These are phyloP conservation scores for Pterostichus niger DNA, from an alignment of 2,888 invertebrate genomes.

Conservation along the genomic window DNA sequence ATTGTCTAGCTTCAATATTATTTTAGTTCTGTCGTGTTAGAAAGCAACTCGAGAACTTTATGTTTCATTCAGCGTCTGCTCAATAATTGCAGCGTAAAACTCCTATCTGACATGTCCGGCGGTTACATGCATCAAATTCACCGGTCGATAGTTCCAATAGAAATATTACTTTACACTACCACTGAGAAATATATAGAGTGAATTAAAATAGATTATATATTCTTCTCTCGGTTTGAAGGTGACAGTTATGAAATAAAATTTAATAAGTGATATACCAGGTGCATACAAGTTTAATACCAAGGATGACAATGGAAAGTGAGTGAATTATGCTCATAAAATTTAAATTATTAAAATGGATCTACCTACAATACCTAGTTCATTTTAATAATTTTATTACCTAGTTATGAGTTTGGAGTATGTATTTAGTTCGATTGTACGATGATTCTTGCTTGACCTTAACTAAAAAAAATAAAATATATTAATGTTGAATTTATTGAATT, in stretches of 20 bases:
- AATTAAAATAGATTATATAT: neutral
- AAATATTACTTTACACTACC: neutral
- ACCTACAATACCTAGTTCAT: neutral
- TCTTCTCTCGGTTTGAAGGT: neutral
- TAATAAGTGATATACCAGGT: conserved; percentile 4
- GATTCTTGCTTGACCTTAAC: too few relatives aligned
- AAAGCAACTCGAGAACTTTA: neutral
- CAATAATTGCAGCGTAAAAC: conserved; percentile 2
- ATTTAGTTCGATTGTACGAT: neutral
- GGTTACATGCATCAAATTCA: neutral
- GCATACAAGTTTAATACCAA: neutral
- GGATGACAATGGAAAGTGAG: neutral
- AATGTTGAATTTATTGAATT: too few relatives aligned
- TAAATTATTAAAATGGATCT: conserved; percentile 1
- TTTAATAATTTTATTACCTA: conserved; percentile 1
- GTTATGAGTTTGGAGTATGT: neutral
- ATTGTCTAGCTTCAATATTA: conserved; percentile 12
- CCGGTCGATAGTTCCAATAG: neutral
- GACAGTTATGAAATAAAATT: conserved; percentile 12
- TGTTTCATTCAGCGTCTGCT: conserved; percentile 4
- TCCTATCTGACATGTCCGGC: neutral
- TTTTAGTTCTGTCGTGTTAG: neutral
- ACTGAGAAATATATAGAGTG: neutral
- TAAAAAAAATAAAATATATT: too few relatives aligned
- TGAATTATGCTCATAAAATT: neutral